Base-by-base conservation (phyloP, 2,888 invertebrate genomes). In the Hyposoter dolosus region DNA sequence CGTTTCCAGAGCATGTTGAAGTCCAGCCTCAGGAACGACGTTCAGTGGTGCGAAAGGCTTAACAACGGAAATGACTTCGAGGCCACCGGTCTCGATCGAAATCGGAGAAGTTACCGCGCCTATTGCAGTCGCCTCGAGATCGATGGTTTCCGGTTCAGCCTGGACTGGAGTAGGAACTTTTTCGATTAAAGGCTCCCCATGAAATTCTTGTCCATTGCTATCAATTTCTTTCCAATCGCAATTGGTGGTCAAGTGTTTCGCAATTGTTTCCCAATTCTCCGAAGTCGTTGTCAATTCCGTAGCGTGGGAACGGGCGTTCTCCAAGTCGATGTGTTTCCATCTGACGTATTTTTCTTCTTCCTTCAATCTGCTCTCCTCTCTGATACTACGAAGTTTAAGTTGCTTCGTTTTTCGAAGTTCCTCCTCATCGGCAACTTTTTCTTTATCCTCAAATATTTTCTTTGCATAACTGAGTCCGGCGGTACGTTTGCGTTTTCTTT, bases 381-480 rank as follows among this genome's bases (percentile, higher is more conserved):
- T 92, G n/a, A 92, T 88, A 71, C 92, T 93, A 10, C 92, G 88
- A 9, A 94, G 82, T 32, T 91, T 92, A 9, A 93, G 85, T 28
- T 93, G 91, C 47, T 93, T 93, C 1, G 91, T 95, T 89, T 94
- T 93, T 89, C 95, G 95, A 89, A 95, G 94, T 81, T 94, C 93
- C 93, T 96, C 96, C 91, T 96, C 96, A 90, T 97, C 97, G 2
- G 96, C 97, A 53, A 96, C 95, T 88, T 95, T 95, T 92, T 97
- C 97, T 93, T 97, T 97, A 77, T 96, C 97, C 94, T 97, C 97
- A 93, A 97, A 97, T 90, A 97, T 96, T 94, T 96, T 96, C 88
- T 96, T 96, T 93, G 96, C 95, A 75, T 95, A 95, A 72, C 95
- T 96, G 32, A 97, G 92, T 71, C 96, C 96, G 89, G 96, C 95